Evolutionary conservation across 2,888 invertebrate species (phyloP).

Genomic region (Erpobdella octoculata): DNA sequence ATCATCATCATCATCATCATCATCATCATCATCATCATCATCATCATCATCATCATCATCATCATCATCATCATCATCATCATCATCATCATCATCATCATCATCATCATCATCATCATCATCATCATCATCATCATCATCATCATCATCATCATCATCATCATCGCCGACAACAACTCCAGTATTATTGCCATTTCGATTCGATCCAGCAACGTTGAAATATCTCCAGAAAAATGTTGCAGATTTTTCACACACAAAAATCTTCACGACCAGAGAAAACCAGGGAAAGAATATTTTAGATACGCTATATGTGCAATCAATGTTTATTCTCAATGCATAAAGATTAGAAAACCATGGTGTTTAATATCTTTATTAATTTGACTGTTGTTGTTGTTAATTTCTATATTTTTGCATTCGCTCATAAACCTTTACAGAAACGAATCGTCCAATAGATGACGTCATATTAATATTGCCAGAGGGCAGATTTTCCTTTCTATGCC

Average conservation of each 20-base stretch:
- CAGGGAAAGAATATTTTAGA: no score
- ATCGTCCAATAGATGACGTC: no score
- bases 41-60: conserved; percentile 29
- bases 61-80: conserved; percentile 22
- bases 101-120: background rate
- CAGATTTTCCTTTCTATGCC: background rate
- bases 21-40: conserved; percentile 24
- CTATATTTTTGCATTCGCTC: no score
- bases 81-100: conserved; percentile 5
- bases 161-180: background rate
- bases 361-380: no score
- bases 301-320: no score
- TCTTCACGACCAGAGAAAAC: no score
- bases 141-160: background rate
- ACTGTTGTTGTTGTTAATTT: no score
- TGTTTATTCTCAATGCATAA: no score
- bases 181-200: background rate
- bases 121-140: background rate
- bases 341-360: no score
- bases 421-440: no score
- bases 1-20: background rate
- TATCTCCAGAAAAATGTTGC: background rate
- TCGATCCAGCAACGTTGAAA: background rate
- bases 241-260: no score
- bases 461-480: no score